Evolutionary conservation across 2,113 vertebrate genomes (phyloP).

Genomic region (Atractosteus spatula): DNA sequence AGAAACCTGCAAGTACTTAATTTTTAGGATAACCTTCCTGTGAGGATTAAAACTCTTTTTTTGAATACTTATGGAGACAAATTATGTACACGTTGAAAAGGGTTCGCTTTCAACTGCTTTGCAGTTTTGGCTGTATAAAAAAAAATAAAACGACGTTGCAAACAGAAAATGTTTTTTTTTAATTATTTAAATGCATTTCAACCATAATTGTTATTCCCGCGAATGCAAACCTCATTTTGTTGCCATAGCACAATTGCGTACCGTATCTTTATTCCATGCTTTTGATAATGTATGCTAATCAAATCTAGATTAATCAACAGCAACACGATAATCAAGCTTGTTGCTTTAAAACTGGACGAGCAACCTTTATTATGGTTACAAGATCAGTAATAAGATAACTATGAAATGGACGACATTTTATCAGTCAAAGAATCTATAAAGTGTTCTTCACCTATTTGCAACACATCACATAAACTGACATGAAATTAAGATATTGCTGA

Average conservation of each 20-base stretch:
- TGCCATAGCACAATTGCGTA: background rate
- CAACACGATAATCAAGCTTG: constrained; percentile 5
- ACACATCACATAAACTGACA: constrained; percentile 1
- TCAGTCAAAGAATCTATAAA: constrained; percentile 6
- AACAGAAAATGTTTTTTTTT: background rate
- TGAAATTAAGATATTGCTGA: constrained; percentile 31
- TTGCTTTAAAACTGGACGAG: background rate
- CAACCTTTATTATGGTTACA: background rate
- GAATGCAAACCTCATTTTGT: background rate
- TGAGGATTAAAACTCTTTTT: no score
- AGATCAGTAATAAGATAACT: background rate
- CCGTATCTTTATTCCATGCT: constrained; percentile 19
- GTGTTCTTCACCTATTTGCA: constrained; percentile 17
- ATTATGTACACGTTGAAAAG: background rate
- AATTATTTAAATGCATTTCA: background rate
- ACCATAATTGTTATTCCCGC: no score
- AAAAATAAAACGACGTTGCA: background rate
- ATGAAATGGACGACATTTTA: background rate
- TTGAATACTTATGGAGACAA: background rate
- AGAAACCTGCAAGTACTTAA: no score
- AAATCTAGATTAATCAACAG: constrained; percentile 20
- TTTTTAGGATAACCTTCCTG: no score
- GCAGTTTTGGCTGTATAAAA: background rate
- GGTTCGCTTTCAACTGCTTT: background rate
- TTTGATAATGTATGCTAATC: constrained; percentile 32